Conservation (phyloP, 1,140 invertebrate species). For the Drosophila arawakana region DNA sequence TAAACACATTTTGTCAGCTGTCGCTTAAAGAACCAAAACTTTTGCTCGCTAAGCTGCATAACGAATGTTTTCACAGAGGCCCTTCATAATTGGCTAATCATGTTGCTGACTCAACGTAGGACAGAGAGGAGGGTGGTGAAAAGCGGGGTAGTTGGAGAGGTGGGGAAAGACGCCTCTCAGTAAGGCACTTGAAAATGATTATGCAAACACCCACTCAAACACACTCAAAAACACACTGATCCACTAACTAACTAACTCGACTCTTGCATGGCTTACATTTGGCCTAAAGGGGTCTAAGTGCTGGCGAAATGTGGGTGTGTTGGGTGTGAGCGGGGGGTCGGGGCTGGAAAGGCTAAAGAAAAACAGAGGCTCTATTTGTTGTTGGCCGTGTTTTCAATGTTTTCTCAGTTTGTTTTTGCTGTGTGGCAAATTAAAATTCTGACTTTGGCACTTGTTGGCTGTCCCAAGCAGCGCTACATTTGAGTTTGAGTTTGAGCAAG, state of each 20-base stretch:
- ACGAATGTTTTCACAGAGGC: slow-evolving; percentile 43
- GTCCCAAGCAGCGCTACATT: slow-evolving; percentile 7
- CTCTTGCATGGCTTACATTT: slow-evolving; percentile 35
- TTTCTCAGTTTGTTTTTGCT: slow-evolving; percentile 39
- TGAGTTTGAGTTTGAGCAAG: background rate
- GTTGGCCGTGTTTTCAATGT: slow-evolving; percentile 22
- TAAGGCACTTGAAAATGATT: slow-evolving; percentile 50
- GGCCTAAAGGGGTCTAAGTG: slow-evolving; percentile 9
- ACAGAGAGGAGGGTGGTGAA: background rate
- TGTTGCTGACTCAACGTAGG: slow-evolving; percentile 29
- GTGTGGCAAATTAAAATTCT: slow-evolving; percentile 74
- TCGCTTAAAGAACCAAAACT: slow-evolving; percentile 58
- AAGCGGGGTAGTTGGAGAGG: background rate
- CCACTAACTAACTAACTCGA: slow-evolving; percentile 29
- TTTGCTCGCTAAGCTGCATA: slow-evolving; percentile 38
- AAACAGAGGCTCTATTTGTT: background rate
- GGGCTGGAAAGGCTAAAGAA: too few relatives aligned
- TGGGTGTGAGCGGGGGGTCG: background rate
- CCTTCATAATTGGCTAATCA: slow-evolving; percentile 75
- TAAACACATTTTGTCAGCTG: slow-evolving; percentile 74
- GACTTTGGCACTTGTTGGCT: slow-evolving; percentile 77
- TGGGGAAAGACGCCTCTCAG: background rate
- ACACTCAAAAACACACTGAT: slow-evolving; percentile 13
- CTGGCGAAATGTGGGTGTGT: background rate
- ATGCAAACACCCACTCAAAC: slow-evolving; percentile 46